These are phyloP conservation scores for Dolichoris vasculosae DNA, from an alignment of 1,140 invertebrate species.

Conservation along the genomic window DNA sequence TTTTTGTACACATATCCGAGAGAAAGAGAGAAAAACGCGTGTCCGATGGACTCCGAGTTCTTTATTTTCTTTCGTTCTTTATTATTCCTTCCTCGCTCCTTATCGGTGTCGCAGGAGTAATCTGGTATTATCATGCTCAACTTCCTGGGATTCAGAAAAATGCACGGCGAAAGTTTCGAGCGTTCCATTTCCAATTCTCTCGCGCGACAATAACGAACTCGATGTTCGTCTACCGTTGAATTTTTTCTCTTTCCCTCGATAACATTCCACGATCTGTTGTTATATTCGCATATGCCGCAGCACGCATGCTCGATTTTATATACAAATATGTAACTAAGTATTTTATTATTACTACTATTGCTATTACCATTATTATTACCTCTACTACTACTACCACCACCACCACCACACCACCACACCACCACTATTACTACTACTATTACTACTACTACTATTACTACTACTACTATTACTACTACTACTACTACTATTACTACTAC, in stretches of 20 bases:
- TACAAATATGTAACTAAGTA: conserved; percentile 30
- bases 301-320: conserved; percentile 37
- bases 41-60: background rate
- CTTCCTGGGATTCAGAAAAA: background rate
- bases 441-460: background rate
- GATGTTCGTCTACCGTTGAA: background rate
- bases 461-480: background rate
- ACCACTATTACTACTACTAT: too few species aligned
- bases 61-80: too few species aligned
- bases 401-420: background rate
- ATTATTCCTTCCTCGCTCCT: background rate
- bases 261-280: conserved; percentile 29
- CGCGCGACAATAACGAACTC: background rate
- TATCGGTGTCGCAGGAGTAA: background rate
- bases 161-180: background rate
- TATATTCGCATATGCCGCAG: conserved; percentile 20
- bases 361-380: background rate
- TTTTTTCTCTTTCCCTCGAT: background rate
- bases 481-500: background rate
- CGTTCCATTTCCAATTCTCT: background rate
- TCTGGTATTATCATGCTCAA: background rate
- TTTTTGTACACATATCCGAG: conserved; percentile 30
- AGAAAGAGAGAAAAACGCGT: background rate
- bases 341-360: background rate
- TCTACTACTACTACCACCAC: too few species aligned